Percentiles rank a stretch among this genome's conserved stretches.
phyloP scores from a whole-genome alignment of 2,113 vertebrate species.

The Oryzias javanicus region DNA sequence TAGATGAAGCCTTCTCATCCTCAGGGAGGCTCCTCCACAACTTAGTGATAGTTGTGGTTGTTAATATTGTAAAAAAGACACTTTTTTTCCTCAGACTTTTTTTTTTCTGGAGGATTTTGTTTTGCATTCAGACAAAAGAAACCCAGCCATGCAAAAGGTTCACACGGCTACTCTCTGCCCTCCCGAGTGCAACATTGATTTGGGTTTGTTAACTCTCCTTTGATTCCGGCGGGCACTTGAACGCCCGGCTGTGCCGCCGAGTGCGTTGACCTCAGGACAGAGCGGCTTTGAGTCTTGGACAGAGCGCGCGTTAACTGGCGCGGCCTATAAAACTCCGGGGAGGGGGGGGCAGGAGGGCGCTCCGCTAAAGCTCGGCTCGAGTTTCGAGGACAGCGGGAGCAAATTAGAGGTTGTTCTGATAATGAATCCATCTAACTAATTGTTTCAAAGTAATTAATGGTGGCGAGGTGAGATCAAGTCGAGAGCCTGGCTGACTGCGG shows the following conservation, averaged over 20 bases:
- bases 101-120: too few relatives aligned
- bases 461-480: conserved; percentile 35
- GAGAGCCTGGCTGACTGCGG: not conserved
- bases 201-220: conserved; percentile 59
- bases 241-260: conserved; percentile 41
- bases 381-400: conserved; percentile 4
- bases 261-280: conserved; percentile 47
- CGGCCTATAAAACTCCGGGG: conserved; percentile 32
- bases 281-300: conserved; percentile 40
- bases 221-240: conserved; percentile 30
- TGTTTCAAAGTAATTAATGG: conserved; percentile 53
- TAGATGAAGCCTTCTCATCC: too few relatives aligned
- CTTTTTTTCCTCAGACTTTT: too few relatives aligned
- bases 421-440: conserved; percentile 56
- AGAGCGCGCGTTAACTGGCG: conserved; percentile 28
- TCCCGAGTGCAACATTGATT: conserved; percentile 45
- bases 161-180: conserved; percentile 18
- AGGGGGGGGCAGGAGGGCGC: conserved; percentile 13
- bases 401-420: conserved; percentile 43
- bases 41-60: too few relatives aligned
- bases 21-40: too few relatives aligned
- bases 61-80: too few relatives aligned
- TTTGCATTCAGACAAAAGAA: conserved; percentile 7
- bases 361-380: conserved; percentile 3
- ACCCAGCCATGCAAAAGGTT: conserved; percentile 33